Conservation (phyloP, 1,140 invertebrate genomes). For the Hermatobates lingyangjiaoensis region DNA sequence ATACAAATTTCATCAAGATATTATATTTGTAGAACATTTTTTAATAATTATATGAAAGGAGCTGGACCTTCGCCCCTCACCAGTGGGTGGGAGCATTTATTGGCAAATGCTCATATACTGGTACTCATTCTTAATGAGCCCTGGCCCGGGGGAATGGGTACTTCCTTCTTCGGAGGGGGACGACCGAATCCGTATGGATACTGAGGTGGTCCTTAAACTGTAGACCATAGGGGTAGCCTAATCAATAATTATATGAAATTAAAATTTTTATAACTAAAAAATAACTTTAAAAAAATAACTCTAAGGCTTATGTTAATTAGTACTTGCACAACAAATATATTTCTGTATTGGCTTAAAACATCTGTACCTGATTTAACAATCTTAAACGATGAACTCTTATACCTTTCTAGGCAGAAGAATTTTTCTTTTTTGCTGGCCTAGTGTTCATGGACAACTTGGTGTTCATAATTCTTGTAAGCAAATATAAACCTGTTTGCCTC, state of each 20-base stretch:
- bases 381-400: conserved; percentile 3
- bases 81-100: no score
- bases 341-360: not conserved
- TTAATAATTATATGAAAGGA: no score
- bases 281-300: not conserved
- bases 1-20: no score
- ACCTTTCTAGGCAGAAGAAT: conserved; percentile 53
- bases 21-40: no score
- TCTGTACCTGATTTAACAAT: conserved; percentile 5
- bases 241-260: not conserved
- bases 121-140: no score
- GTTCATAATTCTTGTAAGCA: conserved; percentile 54
- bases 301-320: not conserved
- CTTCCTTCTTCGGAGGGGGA: no score
- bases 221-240: no score
- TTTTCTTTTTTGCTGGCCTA: conserved; percentile 69
- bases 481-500: conserved; percentile 39
- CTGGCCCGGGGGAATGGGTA: no score
- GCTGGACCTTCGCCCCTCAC: no score
- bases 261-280: not conserved
- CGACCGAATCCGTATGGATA: no score
- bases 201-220: no score
- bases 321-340: not conserved
- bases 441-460: conserved; percentile 67
- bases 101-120: no score